Percentiles rank a stretch among this genome's conserved stretches.
These are phyloP conservation scores for Cyanocitta stelleri DNA, from an alignment of 2,113 vertebrate species.

Conservation along the genomic window DNA sequence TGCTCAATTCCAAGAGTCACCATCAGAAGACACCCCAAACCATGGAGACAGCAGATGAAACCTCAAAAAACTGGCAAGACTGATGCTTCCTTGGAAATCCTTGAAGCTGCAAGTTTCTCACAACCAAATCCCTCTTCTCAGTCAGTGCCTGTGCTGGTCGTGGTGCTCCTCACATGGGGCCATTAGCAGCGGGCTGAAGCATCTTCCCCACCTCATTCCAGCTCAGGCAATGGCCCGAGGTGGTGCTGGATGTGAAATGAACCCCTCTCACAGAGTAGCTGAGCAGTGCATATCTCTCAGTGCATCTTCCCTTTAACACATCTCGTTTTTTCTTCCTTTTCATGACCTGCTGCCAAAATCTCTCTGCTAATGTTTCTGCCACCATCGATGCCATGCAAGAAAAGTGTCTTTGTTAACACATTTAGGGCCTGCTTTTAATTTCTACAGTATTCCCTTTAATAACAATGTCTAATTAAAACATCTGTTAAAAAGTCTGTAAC, in stretches of 20 bases:
- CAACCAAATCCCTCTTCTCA: not conserved
- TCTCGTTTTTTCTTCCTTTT: not conserved
- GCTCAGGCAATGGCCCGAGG: slow-evolving; percentile 42
- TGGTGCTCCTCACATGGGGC: not conserved
- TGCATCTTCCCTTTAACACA: slow-evolving; percentile 26
- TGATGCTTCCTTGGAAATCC: not conserved
- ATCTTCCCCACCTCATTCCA: not conserved
- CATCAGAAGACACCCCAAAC: not conserved
- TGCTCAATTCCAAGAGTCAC: not conserved
- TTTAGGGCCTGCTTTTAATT: slow-evolving; percentile 80
- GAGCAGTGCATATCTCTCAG: slow-evolving; percentile 43
- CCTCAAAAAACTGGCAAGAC: not conserved
- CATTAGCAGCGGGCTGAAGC: not conserved
- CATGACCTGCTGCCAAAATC: slow-evolving; percentile 72
- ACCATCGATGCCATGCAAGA: slow-evolving; percentile 63
- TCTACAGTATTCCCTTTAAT: slow-evolving; percentile 84
- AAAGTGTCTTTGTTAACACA: slow-evolving; percentile 81
- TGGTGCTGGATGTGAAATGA: slow-evolving; percentile 45
- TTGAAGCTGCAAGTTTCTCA: not conserved
- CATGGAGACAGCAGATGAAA: not conserved
- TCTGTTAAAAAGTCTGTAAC: slow-evolving; percentile 86
- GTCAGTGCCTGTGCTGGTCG: not conserved
- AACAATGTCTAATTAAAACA: slow-evolving; percentile 87
- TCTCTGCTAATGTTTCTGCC: slow-evolving; percentile 67
- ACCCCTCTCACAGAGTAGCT: slow-evolving; percentile 36